A percentile compares a stretch with the other conserved stretches of the same genome.
Evolutionary conservation across 2,888 invertebrate species (phyloP).

Genomic region (Thalpophila matura): DNA sequence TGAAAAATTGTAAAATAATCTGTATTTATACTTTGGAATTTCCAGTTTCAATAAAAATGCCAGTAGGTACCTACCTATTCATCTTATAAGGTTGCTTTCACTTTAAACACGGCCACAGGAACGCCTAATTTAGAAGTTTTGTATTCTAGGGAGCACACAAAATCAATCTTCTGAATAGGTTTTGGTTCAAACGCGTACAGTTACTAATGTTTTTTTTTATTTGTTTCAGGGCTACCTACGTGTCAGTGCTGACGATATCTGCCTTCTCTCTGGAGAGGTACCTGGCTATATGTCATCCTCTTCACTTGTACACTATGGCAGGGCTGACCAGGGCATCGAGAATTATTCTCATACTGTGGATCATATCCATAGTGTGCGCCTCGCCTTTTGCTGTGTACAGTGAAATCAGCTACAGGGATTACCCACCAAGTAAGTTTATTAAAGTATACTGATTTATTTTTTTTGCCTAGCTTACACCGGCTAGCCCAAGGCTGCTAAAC

Average conservation of each 20-base stretch:
- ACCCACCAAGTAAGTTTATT: conserved; percentile 92
- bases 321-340: conserved; percentile 94
- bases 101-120: background rate
- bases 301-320: conserved; percentile 95
- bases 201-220: conserved; percentile 12
- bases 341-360: conserved; percentile 95
- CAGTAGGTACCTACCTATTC: too few relatives aligned
- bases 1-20: too few relatives aligned
- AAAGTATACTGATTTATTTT: background rate
- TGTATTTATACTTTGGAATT: background rate
- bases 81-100: too few relatives aligned
- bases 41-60: conserved; percentile 6
- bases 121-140: background rate
- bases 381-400: conserved; percentile 94
- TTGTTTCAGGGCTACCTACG: conserved; percentile 94
- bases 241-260: conserved; percentile 97
- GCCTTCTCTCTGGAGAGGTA: conserved; percentile 97
- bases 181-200: too few relatives aligned
- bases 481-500: too few relatives aligned
- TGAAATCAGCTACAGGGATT: conserved; percentile 93
- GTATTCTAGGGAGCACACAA: background rate
- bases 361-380: conserved; percentile 94
- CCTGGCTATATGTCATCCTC: conserved; percentile 95
- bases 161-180: conserved; percentile 26
- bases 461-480: too few relatives aligned